phyloP scores from a whole-genome alignment of 2,113 vertebrate genomes.

The Etheostoma spectabile region DNA sequence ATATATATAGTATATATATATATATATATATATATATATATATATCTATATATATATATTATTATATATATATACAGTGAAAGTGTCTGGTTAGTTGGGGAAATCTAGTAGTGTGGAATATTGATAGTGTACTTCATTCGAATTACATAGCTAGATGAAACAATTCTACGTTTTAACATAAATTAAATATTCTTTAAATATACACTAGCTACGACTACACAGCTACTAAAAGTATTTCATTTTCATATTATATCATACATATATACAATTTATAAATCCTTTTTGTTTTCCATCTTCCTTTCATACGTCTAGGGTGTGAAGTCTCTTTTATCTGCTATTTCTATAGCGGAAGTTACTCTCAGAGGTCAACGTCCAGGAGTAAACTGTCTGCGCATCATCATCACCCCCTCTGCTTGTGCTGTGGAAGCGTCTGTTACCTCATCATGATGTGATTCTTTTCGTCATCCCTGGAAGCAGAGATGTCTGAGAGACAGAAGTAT shows the following conservation, averaged over 20 bases:
- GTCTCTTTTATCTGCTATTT: constrained; percentile 34
- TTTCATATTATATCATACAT: too few relatives aligned
- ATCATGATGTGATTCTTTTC: constrained; percentile 66
- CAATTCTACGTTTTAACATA: too few relatives aligned
- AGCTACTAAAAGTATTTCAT: too few relatives aligned
- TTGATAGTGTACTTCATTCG: background rate
- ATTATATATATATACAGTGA: background rate
- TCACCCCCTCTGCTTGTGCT: constrained; percentile 85
- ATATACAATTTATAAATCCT: too few relatives aligned
- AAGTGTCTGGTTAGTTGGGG: background rate
- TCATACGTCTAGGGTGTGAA: background rate
- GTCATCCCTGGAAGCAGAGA: constrained; percentile 41
- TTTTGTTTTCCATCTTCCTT: too few relatives aligned
- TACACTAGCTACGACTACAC: too few relatives aligned
- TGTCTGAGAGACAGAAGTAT: constrained; percentile 28
- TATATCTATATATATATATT: background rate
- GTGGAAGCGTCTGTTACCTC: constrained; percentile 70
- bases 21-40: background rate
- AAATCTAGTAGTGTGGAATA: background rate
- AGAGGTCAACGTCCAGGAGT: constrained; percentile 86
- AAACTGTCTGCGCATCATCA: constrained; percentile 80
- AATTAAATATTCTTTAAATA: too few relatives aligned
- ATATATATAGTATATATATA: background rate
- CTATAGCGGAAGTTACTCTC: constrained; percentile 74
- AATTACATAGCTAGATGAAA: too few relatives aligned